Conservation (phyloP, 2,113 vertebrate species). For the Cynocephalus volans region DNA sequence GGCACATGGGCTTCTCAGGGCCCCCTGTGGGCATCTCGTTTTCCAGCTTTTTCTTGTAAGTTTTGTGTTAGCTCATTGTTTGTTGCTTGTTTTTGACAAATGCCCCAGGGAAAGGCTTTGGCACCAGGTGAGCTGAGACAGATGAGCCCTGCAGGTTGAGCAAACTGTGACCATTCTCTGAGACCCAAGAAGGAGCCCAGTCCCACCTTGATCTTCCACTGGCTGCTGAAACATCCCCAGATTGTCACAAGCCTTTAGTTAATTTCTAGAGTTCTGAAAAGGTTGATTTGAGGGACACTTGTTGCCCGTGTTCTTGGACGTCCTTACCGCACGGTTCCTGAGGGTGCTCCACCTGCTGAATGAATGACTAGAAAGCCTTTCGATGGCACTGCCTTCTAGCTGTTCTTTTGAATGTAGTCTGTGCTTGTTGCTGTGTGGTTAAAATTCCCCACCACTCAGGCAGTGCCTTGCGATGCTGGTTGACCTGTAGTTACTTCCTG, state of each 20-base stretch:
- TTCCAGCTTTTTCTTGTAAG: background rate
- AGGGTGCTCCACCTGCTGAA: fast-evolving
- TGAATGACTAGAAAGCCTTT: background rate
- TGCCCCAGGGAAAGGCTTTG: background rate
- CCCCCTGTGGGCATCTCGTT: background rate
- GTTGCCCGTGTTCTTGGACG: background rate
- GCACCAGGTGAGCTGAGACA: background rate
- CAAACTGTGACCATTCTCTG: background rate
- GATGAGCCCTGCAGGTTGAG: background rate
- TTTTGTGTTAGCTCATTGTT: background rate
- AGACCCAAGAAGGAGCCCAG: background rate
- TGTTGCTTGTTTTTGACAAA: background rate
- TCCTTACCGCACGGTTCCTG: background rate
- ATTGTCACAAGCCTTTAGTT: background rate
- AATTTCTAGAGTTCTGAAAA: background rate
- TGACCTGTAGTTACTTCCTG: background rate
- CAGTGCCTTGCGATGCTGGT: fast-evolving
- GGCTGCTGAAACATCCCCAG: background rate
- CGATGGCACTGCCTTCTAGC: fast-evolving
- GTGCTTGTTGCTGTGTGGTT: fast-evolving
- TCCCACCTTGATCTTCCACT: background rate
- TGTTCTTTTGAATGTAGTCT: background rate
- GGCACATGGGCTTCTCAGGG: background rate
- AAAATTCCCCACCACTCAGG: background rate
- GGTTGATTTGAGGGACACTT: background rate